Evolutionary conservation across 2,797 vertebrate species (phyloP), one percentile per base, ranked within the genome.

Genomic region (Loriculus beryllinus): DNA sequence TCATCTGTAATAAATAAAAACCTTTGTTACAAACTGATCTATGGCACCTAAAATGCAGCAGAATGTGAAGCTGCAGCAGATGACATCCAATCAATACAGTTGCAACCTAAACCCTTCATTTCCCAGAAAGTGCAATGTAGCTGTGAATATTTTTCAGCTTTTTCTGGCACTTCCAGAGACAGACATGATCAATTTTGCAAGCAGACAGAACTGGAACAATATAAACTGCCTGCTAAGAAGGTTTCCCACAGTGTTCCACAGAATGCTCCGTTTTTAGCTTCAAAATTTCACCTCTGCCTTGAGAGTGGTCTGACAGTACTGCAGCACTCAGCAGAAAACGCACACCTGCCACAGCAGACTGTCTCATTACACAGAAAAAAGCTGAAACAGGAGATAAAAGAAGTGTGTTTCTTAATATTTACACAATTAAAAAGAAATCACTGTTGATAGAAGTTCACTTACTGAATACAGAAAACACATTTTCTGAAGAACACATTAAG

Each of bases 211-310:
- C 95, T 88, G 94, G 92, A 77, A 89, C 96, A 98, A 97, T 97
- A 95, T 96, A 97, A 98, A 97, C 80, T 93, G 96, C 95, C 96
- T 97, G 97, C 96, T 97, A 88, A 81, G 78, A 96, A 87, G 93
- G 63, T 81, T 96, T 74, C 96, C 96, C 86, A 67, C 94, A 91
- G 97, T 14, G 33, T 68, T 96, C 82, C 90, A 94, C 96, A 96
- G 97, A 96, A 91, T 43, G 88, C 72, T 97, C 98, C 98, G 98
- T 98, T 99, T 98, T 98, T 98, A 98, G 98, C 95, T 96, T 92
- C 92, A 47, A 74, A 86, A 81, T 97, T 97, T 98, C 97, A 98
- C 98, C 97, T 98, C 97, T 97, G 96, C 97, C 96, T 72, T 95
- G 96, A 97, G 97, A 97, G 96, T 69, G 96, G 95, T 96, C 97